Percentiles rank a stretch among this genome's conserved stretches.
These are phyloP conservation scores for Acronicta alni DNA, from an alignment of 2,888 invertebrate species.

Conservation along the genomic window DNA sequence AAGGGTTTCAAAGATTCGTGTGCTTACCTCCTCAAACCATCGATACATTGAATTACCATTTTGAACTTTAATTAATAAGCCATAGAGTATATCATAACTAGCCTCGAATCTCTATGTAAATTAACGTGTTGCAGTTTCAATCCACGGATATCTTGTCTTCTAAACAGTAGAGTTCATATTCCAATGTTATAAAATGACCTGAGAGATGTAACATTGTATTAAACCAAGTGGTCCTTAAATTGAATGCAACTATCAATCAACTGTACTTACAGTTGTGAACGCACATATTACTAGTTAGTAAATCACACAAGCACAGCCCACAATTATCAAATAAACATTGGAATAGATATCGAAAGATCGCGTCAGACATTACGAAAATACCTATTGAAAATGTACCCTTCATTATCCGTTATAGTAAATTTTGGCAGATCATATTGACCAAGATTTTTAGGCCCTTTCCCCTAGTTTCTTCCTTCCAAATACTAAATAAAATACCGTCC, in stretches of 20 bases:
- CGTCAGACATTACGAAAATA: background rate
- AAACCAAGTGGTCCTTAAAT: too few relatives aligned
- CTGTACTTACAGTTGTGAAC: too few relatives aligned
- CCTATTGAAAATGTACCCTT: background rate
- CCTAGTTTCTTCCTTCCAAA: background rate
- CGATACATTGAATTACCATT: background rate
- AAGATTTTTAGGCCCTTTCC: background rate
- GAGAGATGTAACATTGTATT: too few relatives aligned
- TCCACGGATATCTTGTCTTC: background rate
- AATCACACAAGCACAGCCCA: background rate
- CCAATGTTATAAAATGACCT: background rate
- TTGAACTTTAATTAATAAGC: background rate
- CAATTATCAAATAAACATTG: background rate
- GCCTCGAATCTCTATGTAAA: background rate
- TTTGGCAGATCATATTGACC: conserved; percentile 1
- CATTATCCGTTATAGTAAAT: background rate
- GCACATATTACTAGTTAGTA: too few relatives aligned
- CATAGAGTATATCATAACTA: background rate
- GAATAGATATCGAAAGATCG: background rate
- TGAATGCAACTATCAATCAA: too few relatives aligned
- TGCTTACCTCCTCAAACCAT: background rate
- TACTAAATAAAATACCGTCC: conserved; percentile 11
- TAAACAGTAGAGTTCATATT: background rate
- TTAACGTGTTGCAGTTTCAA: background rate
- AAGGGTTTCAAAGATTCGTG: background rate